phyloP scores from a whole-genome alignment of 1,140 invertebrate genomes.

The Drosophila pruinosa region DNA sequence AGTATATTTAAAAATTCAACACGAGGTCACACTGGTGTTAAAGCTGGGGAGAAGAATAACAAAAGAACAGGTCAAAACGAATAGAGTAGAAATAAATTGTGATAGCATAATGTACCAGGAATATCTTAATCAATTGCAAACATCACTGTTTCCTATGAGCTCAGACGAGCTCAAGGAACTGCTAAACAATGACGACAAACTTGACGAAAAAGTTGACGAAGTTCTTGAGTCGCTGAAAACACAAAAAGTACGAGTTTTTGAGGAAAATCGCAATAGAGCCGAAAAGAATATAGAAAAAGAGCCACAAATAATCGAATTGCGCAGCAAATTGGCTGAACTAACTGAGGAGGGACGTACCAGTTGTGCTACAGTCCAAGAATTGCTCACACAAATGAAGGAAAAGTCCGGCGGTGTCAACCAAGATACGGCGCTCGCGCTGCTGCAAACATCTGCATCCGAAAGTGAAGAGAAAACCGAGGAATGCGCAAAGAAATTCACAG shows the following conservation, averaged over 20 bases:
- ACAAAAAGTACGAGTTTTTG: slow-evolving; percentile 93
- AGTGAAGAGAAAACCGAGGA: slow-evolving; percentile 94
- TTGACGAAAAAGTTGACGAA: slow-evolving; percentile 90
- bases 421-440: slow-evolving; percentile 91
- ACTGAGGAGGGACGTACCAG: slow-evolving; percentile 88
- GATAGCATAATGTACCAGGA: slow-evolving; percentile 75
- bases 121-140: slow-evolving; percentile 83
- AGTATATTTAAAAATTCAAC: no score
- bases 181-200: slow-evolving; percentile 92
- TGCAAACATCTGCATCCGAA: slow-evolving; percentile 93
- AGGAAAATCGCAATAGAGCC: slow-evolving; percentile 92
- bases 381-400: slow-evolving; percentile 87
- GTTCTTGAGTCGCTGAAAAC: slow-evolving; percentile 89
- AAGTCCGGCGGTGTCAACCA: slow-evolving; percentile 88
- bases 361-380: slow-evolving; percentile 87
- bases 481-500: slow-evolving; percentile 89
- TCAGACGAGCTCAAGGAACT: slow-evolving; percentile 92
- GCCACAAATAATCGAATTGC: slow-evolving; percentile 89
- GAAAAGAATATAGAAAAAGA: slow-evolving; percentile 94
- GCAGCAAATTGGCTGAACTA: slow-evolving; percentile 87
- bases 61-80: slow-evolving; percentile 32
- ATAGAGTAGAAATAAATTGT: not conserved
- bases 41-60: not conserved
- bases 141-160: slow-evolving; percentile 85
- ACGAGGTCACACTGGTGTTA: no score